Evolutionary conservation across 2,797 vertebrate species (phyloP).

Genomic region (Gouania willdenowi): DNA sequence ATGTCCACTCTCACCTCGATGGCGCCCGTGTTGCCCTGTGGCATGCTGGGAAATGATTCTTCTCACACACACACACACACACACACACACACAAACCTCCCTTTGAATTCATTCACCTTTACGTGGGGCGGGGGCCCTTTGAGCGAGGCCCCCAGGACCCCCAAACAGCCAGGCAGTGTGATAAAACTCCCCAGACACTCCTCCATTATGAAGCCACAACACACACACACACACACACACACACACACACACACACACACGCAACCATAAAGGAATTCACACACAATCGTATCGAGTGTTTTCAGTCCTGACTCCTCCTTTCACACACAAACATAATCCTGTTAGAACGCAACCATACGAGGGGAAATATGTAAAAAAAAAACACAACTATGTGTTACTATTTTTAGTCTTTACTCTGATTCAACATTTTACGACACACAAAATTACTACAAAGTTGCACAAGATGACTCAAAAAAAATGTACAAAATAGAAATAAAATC

Average conservation of each 20-base stretch:
- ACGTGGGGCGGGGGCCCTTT: conserved; percentile 52
- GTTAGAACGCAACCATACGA: conserved; percentile 14
- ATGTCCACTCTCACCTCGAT: conserved; percentile 72
- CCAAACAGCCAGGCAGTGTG: conserved; percentile 43
- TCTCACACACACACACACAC: conserved; percentile 7
- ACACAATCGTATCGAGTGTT: conserved; percentile 9
- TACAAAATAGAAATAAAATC: too few species aligned
- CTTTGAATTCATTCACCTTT: conserved; percentile 66
- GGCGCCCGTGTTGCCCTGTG: conserved; percentile 48
- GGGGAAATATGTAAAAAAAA: too few species aligned
- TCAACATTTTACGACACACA: too few species aligned
- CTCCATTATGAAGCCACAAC: conserved; percentile 51
- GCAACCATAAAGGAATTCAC: conserved; percentile 40
- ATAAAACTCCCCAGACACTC: conserved; percentile 71
- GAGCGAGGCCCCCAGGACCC: conserved; percentile 38
- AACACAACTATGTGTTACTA: too few species aligned
- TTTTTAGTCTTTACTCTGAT: too few species aligned
- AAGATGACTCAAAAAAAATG: too few species aligned
- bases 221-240: conserved; percentile 3
- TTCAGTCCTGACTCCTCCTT: too few species aligned
- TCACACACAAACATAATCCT: conserved; percentile 45
- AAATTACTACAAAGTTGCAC: too few species aligned
- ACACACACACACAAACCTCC: conserved; percentile 8
- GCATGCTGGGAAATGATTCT: conserved; percentile 50
- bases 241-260: conserved; percentile 16